Conservation (phyloP, 2,888 invertebrate species). For the Drosophila kuntzei region DNA sequence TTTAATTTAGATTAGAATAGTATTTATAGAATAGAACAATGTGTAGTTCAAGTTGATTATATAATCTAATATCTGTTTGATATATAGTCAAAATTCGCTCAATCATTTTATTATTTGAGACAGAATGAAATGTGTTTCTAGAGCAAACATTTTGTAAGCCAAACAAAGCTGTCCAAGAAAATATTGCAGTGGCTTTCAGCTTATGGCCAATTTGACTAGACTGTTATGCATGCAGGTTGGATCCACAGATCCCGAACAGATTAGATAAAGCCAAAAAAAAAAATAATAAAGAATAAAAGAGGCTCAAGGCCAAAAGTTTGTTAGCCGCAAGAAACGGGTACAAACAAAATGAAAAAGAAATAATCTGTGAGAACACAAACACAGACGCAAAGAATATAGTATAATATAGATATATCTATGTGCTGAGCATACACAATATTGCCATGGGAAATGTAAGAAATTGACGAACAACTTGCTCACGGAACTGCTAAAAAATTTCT, state of each 20-base stretch:
- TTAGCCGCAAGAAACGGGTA: slow-evolving; percentile 46
- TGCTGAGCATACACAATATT: slow-evolving; percentile 23
- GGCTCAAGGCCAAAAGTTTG: slow-evolving; percentile 62
- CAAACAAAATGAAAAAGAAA: slow-evolving; percentile 46
- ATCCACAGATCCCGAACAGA: slow-evolving; percentile 29
- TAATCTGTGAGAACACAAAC: slow-evolving; percentile 12
- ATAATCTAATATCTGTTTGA: not conserved
- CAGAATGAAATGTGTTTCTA: not conserved
- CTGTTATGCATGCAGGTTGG: slow-evolving; percentile 20
- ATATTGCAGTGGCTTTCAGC: slow-evolving; percentile 30
- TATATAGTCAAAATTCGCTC: not conserved
- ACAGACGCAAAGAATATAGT: slow-evolving; percentile 5
- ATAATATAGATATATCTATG: slow-evolving; percentile 3
- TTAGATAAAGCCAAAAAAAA: slow-evolving; percentile 50
- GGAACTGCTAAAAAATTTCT: slow-evolving; percentile 51
- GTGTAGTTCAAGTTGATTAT: not conserved
- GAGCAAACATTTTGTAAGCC: slow-evolving; percentile 22
- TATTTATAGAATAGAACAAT: not conserved
- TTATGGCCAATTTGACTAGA: slow-evolving; percentile 18
- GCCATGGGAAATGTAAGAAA: slow-evolving; percentile 26
- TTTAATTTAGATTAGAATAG: not conserved
- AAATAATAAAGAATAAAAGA: slow-evolving; percentile 8
- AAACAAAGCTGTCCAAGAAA: slow-evolving; percentile 1
- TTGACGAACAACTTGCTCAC: slow-evolving; percentile 42
- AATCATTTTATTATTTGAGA: not conserved